Percentiles rank a stretch among this genome's conserved stretches.
phyloP scores from a whole-genome alignment of 2,797 vertebrate species.

The Characodon lateralis region DNA sequence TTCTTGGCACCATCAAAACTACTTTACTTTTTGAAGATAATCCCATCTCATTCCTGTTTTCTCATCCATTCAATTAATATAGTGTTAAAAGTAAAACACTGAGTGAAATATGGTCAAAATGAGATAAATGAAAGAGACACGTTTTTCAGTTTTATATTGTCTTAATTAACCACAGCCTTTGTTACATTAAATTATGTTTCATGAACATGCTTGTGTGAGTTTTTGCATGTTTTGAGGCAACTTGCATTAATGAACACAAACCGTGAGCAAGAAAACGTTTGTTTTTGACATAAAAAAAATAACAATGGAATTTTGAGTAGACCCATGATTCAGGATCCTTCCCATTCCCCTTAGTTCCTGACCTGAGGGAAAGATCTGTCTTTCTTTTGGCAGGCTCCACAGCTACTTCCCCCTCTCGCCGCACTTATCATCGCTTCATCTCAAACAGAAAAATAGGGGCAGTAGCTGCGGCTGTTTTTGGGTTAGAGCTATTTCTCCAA shows the following conservation, averaged over 20 bases:
- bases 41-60: conserved; percentile 38
- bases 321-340: conserved; percentile 66
- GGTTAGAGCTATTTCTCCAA: conserved; percentile 75
- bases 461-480: conserved; percentile 72
- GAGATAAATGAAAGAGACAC: conserved; percentile 30
- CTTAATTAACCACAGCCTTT: conserved; percentile 32
- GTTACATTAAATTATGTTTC: conserved; percentile 27
- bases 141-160: conserved; percentile 26
- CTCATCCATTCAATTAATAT: neutral
- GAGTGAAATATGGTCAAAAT: conserved; percentile 14
- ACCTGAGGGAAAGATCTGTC: conserved; percentile 66
- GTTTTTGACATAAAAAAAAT: conserved; percentile 68
- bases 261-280: conserved; percentile 67
- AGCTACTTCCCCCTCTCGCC: conserved; percentile 64
- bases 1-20: conserved; percentile 47
- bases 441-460: conserved; percentile 72
- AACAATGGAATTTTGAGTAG: conserved; percentile 66
- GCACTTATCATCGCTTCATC: conserved; percentile 72
- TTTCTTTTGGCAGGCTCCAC: conserved; percentile 62
- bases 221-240: conserved; percentile 24
- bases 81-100: neutral
- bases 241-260: conserved; percentile 57
- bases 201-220: conserved; percentile 17
- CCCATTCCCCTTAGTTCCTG: conserved; percentile 63
- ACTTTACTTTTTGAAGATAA: conserved; percentile 46